Base-by-base conservation (phyloP, 2,113 vertebrate species). In the Hemichromis elongatus region DNA sequence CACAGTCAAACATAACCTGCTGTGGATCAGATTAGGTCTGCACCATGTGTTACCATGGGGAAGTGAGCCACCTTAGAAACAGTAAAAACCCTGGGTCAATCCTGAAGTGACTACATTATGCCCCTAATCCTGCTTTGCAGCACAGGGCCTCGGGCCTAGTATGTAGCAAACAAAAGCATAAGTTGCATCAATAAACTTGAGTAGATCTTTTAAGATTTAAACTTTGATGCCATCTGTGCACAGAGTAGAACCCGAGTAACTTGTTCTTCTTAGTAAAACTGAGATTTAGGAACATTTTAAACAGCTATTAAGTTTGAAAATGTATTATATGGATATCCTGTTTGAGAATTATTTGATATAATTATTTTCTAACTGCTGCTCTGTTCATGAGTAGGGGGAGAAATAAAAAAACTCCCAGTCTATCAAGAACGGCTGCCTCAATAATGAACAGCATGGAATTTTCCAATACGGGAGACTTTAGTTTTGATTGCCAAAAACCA, bases 361-460 rank as follows among this genome's bases (percentile, higher is more conserved):
- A 70, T 70, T 14, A 18, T 56, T 90, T 61, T 80, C 5, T 61
- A 30, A 42, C 42, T 37, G 47, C 78, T 55, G 16, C 80, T 88
- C 35, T 85, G 26, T 28, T 86, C 35, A 55, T 19, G 45, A 55
- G 40, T 61, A 33, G 8, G 56, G n/a, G n/a, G n/a, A n/a, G n/a
- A n/a, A n/a, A n/a, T n/a, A 45, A 26, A 19, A 81, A 77, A 79
- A 26, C 28, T 9, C n/a, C 35, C 52, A 6, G 35, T 77, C 56
- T 68, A 78, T 81, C 78, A 57, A 78, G 28, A 86, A 87, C 70
- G 24, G 54, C 84, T 79, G 35, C 50, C 53, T 28, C 24, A 12
- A 57, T 70, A 83, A 40, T 50, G 63, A 83, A 89, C 66, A 56
- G 79, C 66, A 80, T 87, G 90, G 86, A 89, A 83, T 89, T 93